These are phyloP conservation scores for Oreochromis grahami DNA, from an alignment of 2,797 vertebrate genomes.

Conservation along the genomic window DNA sequence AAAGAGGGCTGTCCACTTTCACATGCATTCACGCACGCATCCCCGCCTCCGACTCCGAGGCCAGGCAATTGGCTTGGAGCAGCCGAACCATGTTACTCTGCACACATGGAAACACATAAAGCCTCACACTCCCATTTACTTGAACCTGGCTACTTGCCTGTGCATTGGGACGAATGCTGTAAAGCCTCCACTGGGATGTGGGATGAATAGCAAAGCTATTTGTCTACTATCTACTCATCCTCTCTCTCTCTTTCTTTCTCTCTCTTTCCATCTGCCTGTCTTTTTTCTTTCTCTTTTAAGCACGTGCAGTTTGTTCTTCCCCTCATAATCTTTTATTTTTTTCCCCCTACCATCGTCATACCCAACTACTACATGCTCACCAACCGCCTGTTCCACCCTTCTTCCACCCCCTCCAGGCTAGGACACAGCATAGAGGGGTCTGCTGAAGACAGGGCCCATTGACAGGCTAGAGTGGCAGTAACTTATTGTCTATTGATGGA, in stretches of 20 bases:
- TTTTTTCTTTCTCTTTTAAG: constrained; percentile 18
- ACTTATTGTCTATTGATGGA: constrained; percentile 97
- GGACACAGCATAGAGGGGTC: constrained; percentile 63
- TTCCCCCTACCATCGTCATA: background rate
- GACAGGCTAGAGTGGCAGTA: constrained; percentile 90
- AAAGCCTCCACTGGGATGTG: constrained; percentile 30
- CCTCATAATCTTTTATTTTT: background rate
- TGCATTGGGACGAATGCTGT: constrained; percentile 20
- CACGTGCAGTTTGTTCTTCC: background rate
- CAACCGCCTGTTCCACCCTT: constrained; percentile 19
- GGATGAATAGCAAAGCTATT: constrained; percentile 37
- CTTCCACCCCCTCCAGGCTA: constrained; percentile 11
- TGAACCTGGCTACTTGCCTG: constrained; percentile 42
- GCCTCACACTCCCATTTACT: constrained; percentile 30
- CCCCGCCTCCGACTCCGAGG: constrained; percentile 44
- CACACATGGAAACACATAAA: constrained; percentile 11
- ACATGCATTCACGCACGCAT: constrained; percentile 51
- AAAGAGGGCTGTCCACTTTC: constrained; percentile 58
- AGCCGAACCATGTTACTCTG: constrained; percentile 52
- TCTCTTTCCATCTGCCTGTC: constrained; percentile 1
- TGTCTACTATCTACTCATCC: constrained; percentile 37
- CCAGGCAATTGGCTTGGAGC: constrained; percentile 56
- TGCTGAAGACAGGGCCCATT: constrained; percentile 86
- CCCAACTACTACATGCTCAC: constrained; percentile 19
- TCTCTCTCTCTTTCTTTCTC: background rate